Evolutionary conservation across 2,797 vertebrate genomes (phyloP).

Genomic region (Propithecus deckenii): DNA sequence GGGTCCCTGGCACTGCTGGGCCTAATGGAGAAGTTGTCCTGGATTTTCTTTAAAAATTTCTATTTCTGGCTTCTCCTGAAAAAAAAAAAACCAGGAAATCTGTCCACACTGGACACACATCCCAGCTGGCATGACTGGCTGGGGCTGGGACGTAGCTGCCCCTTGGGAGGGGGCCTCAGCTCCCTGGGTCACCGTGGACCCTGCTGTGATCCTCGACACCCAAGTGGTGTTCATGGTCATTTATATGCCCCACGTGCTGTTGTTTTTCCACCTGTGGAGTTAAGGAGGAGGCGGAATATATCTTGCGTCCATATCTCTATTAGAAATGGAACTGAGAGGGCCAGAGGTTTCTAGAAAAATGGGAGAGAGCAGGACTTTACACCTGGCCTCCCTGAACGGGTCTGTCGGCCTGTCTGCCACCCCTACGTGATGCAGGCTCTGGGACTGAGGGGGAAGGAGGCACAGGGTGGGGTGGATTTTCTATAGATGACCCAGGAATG

Average conservation of each 20-base stretch:
- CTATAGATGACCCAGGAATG: not conserved
- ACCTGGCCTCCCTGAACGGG: too few relatives aligned
- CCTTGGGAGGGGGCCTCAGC: too few relatives aligned
- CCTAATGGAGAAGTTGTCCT: not conserved
- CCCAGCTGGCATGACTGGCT: fast-evolving
- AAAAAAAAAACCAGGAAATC: not conserved
- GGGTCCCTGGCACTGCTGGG: not conserved
- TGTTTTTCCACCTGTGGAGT: not conserved
- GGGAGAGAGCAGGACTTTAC: not conserved
- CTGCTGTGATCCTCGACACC: not conserved
- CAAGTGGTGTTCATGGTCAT: too few relatives aligned
- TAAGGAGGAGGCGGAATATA: not conserved
- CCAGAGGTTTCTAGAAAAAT: not conserved
- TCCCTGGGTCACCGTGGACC: not conserved
- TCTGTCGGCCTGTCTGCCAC: not conserved
- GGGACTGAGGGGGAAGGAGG: not conserved
- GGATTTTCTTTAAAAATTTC: not conserved
- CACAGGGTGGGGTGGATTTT: not conserved
- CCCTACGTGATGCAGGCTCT: fast-evolving
- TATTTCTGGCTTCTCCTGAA: not conserved
- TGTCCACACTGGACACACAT: not conserved
- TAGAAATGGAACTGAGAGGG: not conserved
- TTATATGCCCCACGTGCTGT: fast-evolving
- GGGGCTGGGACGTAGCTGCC: too few relatives aligned
- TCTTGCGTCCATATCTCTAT: not conserved